Conservation (phyloP, 2,888 invertebrate species). For the Apotomis turbidana region DNA sequence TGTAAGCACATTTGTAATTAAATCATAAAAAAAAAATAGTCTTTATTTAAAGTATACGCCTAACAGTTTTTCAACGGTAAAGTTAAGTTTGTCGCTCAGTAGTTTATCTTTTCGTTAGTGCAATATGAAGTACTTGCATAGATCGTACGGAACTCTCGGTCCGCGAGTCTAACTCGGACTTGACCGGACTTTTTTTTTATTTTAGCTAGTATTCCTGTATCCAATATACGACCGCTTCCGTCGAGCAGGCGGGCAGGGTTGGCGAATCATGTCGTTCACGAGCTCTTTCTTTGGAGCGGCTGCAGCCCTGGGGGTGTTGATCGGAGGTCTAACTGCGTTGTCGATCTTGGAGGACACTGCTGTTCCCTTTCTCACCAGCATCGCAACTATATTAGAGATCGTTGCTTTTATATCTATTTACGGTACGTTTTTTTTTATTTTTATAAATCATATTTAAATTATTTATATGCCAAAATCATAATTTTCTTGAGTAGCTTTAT, state of each 20-base stretch:
- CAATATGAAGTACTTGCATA: too few relatives aligned
- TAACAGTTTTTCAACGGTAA: too few relatives aligned
- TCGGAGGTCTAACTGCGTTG: constrained; percentile 56
- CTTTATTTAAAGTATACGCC: too few relatives aligned
- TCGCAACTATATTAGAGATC: constrained; percentile 63
- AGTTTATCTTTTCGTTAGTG: too few relatives aligned
- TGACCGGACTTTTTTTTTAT: neutral
- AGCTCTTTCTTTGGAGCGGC: constrained; percentile 56
- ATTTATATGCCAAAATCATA: too few relatives aligned
- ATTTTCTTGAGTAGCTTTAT: too few relatives aligned
- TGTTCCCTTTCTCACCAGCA: constrained; percentile 60
- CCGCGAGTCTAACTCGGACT: too few relatives aligned
- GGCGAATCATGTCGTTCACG: constrained; percentile 60
- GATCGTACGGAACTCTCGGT: too few relatives aligned
- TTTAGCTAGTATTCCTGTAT: constrained; percentile 64
- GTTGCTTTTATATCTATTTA: constrained; percentile 68
- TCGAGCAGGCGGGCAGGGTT: constrained; percentile 60
- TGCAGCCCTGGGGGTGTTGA: constrained; percentile 53
- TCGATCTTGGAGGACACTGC: constrained; percentile 60
- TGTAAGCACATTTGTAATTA: too few relatives aligned
- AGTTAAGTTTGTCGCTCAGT: too few relatives aligned
- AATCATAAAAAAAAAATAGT: too few relatives aligned
- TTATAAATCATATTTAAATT: too few relatives aligned
- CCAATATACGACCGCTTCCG: constrained; percentile 68
- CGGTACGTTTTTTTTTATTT: constrained; percentile 54